A percentile compares a stretch with the other conserved stretches of the same genome.
Conservation (phyloP, 1,140 invertebrate genomes). For the Eriosoma lanigerum region DNA sequence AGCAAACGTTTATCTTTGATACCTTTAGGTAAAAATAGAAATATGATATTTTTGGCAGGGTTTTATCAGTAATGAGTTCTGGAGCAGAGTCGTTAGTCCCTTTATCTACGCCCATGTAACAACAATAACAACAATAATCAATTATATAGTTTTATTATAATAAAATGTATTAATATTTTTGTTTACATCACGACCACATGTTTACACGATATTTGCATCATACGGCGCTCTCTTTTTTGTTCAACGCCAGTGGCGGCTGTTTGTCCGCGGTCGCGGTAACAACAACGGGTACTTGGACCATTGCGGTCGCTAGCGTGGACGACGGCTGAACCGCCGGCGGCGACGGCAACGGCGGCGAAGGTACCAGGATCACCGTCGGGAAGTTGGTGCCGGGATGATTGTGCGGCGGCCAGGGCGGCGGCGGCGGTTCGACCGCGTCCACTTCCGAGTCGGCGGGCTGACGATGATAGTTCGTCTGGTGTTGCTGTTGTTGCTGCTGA, state of each 20-base stretch:
- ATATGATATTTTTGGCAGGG: too few relatives aligned
- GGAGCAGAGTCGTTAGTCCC: too few relatives aligned
- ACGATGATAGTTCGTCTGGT: not conserved
- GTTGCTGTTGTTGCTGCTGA: not conserved
- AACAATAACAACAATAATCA: too few relatives aligned
- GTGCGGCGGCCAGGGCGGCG: slow-evolving; percentile 5
- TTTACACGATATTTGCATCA: not conserved
- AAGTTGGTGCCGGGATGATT: not conserved
- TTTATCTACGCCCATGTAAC: too few relatives aligned
- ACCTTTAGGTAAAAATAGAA: too few relatives aligned
- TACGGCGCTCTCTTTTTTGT: slow-evolving; percentile 29
- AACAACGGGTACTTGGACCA: too few relatives aligned
- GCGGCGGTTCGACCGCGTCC: not conserved
- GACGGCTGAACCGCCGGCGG: not conserved
- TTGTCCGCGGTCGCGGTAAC: not conserved
- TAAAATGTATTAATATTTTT: too few relatives aligned
- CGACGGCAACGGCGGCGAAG: not conserved
- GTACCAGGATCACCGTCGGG: slow-evolving; percentile 5
- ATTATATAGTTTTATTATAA: too few relatives aligned
- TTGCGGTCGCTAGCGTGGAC: not conserved
- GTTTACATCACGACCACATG: too few relatives aligned
- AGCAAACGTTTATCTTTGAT: too few relatives aligned
- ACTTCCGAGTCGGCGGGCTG: not conserved
- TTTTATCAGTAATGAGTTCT: too few relatives aligned
- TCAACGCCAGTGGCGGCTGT: not conserved